phyloP scores from a whole-genome alignment of 2,888 invertebrate genomes.

The Synanthedon andrenaeformis region DNA sequence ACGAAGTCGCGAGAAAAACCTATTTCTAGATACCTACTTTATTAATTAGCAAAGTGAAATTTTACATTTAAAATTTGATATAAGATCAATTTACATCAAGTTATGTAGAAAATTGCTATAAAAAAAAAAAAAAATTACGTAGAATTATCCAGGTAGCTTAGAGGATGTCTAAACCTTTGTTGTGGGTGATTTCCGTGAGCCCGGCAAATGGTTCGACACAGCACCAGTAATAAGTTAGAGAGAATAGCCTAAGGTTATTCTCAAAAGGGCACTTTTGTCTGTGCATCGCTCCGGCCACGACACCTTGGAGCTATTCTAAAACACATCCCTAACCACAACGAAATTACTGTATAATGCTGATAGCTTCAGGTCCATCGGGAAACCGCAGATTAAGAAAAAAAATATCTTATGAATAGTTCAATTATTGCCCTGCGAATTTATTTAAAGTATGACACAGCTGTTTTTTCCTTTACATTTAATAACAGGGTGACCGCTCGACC shows the following conservation, averaged over 20 bases:
- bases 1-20: too few relatives aligned
- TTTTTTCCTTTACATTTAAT: constrained; percentile 3
- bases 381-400: neutral
- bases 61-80: too few relatives aligned
- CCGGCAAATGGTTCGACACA: constrained; percentile 28
- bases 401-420: too few relatives aligned
- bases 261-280: constrained; percentile 32
- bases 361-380: neutral
- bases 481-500: constrained; percentile 31
- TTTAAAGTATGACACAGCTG: constrained; percentile 8
- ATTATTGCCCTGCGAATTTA: constrained; percentile 3
- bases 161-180: constrained; percentile 2
- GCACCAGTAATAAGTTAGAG: constrained; percentile 34
- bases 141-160: neutral
- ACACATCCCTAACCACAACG: constrained; percentile 28
- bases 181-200: neutral
- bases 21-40: too few relatives aligned
- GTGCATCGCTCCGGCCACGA: constrained; percentile 24
- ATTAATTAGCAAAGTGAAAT: too few relatives aligned
- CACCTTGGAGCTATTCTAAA: constrained; percentile 36
- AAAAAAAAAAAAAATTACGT: too few relatives aligned
- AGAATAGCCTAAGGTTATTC: constrained; percentile 29
- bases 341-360: constrained; percentile 12
- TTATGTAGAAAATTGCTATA: too few relatives aligned
- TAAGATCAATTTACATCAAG: too few relatives aligned